Evolutionary conservation across 2,888 invertebrate genomes (phyloP).

Genomic region (Trachelus iudaicus): DNA sequence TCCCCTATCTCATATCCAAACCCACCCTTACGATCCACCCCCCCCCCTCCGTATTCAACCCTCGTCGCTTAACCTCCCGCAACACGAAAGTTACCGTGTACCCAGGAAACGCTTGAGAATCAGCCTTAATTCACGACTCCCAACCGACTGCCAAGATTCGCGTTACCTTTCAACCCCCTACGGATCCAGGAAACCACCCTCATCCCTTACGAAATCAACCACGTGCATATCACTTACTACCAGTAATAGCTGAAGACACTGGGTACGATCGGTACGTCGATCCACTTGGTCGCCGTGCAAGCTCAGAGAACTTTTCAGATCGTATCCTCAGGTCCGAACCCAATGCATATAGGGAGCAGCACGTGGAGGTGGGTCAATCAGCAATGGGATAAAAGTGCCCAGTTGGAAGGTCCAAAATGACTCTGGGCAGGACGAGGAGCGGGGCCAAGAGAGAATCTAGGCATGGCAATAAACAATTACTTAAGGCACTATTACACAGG

Average conservation of each 20-base stretch:
- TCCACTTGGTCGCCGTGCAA: not conserved
- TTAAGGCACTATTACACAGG: slow-evolving; percentile 60
- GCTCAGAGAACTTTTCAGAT: not conserved
- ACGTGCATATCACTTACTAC: not conserved
- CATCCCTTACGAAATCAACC: not conserved
- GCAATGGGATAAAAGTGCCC: not conserved
- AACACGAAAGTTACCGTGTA: not conserved
- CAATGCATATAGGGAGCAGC: not conserved
- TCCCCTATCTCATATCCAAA: not conserved
- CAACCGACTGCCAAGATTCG: not conserved
- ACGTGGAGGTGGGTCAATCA: not conserved
- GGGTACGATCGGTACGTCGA: not conserved
- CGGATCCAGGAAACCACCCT: not conserved
- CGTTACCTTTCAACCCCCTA: not conserved
- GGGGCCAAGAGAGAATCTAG: slow-evolving; percentile 36
- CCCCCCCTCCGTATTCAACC: not conserved
- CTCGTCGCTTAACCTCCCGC: not conserved
- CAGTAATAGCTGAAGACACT: not conserved
- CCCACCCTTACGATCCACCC: not conserved
- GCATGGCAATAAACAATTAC: slow-evolving; percentile 62
- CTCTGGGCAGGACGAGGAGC: not conserved
- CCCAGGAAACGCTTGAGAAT: not conserved
- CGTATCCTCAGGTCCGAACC: not conserved
- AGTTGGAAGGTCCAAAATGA: not conserved
- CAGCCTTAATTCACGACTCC: not conserved